A percentile compares a stretch with the other conserved stretches of the same genome.
Evolutionary conservation across 2,113 vertebrate genomes (phyloP).

Genomic region (Toxotes jaculatrix): DNA sequence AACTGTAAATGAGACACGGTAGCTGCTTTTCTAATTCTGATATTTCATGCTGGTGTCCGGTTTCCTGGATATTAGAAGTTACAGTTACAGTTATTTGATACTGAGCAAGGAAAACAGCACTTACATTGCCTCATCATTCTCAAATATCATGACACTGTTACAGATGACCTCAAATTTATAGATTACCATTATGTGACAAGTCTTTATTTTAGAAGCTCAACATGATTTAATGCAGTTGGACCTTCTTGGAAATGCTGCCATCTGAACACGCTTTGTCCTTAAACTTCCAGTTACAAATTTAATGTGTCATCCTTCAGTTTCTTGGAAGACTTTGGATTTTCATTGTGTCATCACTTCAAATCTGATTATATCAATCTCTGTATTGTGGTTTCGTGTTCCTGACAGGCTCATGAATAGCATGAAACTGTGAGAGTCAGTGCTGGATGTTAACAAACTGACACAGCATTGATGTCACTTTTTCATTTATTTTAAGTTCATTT

Average conservation of each 20-base stretch:
- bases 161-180: slow-evolving; percentile 48
- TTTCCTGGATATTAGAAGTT: slow-evolving; percentile 37
- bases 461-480: slow-evolving; percentile 70
- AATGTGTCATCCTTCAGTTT: slow-evolving; percentile 47
- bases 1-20: neutral
- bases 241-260: slow-evolving; percentile 27
- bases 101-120: neutral
- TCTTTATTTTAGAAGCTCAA: neutral
- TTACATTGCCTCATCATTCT: slow-evolving; percentile 33
- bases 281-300: slow-evolving; percentile 33
- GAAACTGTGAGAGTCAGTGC: slow-evolving; percentile 43
- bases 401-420: slow-evolving; percentile 46
- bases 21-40: neutral
- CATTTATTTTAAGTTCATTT: slow-evolving; percentile 81
- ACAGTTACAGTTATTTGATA: slow-evolving; percentile 42
- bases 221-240: slow-evolving; percentile 4
- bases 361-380: slow-evolving; percentile 61
- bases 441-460: slow-evolving; percentile 62
- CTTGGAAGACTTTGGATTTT: slow-evolving; percentile 46
- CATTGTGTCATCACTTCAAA: slow-evolving; percentile 54
- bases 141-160: slow-evolving; percentile 51
- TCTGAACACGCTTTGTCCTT: slow-evolving; percentile 13
- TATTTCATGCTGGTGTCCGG: slow-evolving; percentile 25
- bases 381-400: slow-evolving; percentile 29
- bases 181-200: slow-evolving; percentile 32